Conservation (phyloP, 2,888 invertebrate genomes). For the Marasmarcha lunaedactyla region DNA sequence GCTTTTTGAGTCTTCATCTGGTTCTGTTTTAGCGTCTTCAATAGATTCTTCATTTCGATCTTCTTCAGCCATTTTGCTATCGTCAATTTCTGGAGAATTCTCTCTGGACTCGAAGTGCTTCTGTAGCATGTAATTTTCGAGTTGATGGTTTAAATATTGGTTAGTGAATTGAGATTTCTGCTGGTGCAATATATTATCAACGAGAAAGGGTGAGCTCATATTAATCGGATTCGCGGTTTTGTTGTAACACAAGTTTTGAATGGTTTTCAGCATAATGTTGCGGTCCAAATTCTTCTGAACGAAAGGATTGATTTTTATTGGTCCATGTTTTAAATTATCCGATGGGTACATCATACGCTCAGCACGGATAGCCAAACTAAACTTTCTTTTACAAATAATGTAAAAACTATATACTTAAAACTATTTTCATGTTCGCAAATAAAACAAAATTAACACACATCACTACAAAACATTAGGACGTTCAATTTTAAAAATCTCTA, state of each 20-base stretch:
- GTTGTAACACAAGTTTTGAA: constrained; percentile 53
- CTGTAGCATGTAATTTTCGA: constrained; percentile 49
- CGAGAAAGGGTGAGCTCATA: constrained; percentile 72
- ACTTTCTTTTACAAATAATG: constrained; percentile 11
- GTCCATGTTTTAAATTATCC: constrained; percentile 51
- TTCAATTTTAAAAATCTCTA: no score
- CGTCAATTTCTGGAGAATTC: constrained; percentile 48
- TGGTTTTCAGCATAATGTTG: constrained; percentile 63
- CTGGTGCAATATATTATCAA: constrained; percentile 73
- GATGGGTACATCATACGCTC: constrained; percentile 55
- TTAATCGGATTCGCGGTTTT: constrained; percentile 46
- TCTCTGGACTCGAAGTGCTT: constrained; percentile 43
- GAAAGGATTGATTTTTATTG: constrained; percentile 47
- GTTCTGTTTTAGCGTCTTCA: constrained; percentile 33
- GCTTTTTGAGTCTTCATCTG: constrained; percentile 51
- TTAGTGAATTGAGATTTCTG: constrained; percentile 62
- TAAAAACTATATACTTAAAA: constrained; percentile 7
- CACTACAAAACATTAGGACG: no score
- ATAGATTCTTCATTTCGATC: constrained; percentile 31
- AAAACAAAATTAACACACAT: no score
- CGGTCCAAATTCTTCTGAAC: constrained; percentile 40
- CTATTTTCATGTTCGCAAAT: no score
- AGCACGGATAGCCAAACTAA: constrained; percentile 12
- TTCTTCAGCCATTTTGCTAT: constrained; percentile 33
- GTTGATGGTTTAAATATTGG: constrained; percentile 66